Evolutionary conservation across 2,113 vertebrate genomes (phyloP).

Genomic region (Tricholaema leucomelas): DNA sequence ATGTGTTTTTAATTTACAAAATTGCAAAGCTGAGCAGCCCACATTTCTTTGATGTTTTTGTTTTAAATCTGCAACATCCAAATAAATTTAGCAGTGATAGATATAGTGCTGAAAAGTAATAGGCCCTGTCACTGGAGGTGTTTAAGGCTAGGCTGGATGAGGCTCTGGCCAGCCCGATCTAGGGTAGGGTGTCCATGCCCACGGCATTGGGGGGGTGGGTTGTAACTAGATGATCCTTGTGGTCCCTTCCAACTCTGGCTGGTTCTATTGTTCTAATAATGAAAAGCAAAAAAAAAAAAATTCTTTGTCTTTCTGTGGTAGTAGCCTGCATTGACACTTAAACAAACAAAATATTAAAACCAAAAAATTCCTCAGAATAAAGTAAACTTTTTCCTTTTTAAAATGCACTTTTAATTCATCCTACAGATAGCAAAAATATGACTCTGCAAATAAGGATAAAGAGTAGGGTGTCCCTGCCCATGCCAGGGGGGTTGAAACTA

Average conservation of each 20-base stretch:
- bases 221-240: too few species aligned
- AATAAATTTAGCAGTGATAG: neutral
- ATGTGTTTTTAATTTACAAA: neutral
- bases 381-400: neutral
- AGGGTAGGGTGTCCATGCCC: too few species aligned
- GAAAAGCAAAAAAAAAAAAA: neutral
- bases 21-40: neutral
- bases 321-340: neutral
- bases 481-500: too few species aligned
- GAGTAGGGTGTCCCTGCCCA: too few species aligned
- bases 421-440: neutral
- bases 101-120: neutral
- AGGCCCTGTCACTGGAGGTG: too few species aligned
- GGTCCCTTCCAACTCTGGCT: too few species aligned
- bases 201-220: too few species aligned
- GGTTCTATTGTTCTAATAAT: too few species aligned
- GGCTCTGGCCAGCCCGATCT: too few species aligned
- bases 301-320: neutral
- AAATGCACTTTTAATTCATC: neutral
- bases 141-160: too few species aligned
- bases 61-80: neutral
- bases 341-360: neutral
- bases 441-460: neutral
- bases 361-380: neutral
- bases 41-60: neutral